These are phyloP conservation scores for Microcebus murinus DNA, from an alignment of 2,113 vertebrate species.

Conservation along the genomic window DNA sequence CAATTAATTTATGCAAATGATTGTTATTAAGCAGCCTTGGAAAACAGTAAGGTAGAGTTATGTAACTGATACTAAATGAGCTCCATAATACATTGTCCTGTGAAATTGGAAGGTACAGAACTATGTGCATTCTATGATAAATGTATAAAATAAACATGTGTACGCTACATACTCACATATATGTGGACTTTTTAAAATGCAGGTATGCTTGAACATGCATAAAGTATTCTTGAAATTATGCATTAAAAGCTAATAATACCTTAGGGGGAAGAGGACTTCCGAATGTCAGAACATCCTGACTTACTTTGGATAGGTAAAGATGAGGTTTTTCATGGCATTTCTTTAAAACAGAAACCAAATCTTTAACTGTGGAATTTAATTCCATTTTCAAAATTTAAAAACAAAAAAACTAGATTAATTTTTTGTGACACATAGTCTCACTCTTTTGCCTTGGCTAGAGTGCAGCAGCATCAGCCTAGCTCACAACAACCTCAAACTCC, in stretches of 20 bases:
- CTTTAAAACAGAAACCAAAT: background rate
- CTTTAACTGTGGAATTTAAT: background rate
- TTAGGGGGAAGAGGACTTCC: background rate
- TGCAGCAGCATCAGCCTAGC: too few relatives aligned
- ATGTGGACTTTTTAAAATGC: background rate
- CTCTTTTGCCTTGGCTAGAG: background rate
- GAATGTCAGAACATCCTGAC: background rate
- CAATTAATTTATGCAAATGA: conserved; percentile 39
- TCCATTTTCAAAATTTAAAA: background rate
- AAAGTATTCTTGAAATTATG: background rate
- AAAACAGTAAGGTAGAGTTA: conserved; percentile 40
- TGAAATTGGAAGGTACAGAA: background rate
- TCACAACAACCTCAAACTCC: background rate
- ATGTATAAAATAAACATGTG: background rate
- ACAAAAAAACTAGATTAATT: background rate
- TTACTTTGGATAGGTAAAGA: background rate
- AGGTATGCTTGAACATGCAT: background rate
- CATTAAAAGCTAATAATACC: background rate
- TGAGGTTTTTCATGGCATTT: background rate
- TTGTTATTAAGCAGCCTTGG: background rate
- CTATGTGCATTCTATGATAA: background rate
- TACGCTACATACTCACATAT: too few relatives aligned
- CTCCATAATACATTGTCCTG: background rate
- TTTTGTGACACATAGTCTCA: background rate
- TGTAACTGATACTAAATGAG: background rate